Percentiles rank a stretch among this genome's conserved stretches.
Conservation (phyloP, 2,888 invertebrate genomes). For the Pardosa pseudoannulata region DNA sequence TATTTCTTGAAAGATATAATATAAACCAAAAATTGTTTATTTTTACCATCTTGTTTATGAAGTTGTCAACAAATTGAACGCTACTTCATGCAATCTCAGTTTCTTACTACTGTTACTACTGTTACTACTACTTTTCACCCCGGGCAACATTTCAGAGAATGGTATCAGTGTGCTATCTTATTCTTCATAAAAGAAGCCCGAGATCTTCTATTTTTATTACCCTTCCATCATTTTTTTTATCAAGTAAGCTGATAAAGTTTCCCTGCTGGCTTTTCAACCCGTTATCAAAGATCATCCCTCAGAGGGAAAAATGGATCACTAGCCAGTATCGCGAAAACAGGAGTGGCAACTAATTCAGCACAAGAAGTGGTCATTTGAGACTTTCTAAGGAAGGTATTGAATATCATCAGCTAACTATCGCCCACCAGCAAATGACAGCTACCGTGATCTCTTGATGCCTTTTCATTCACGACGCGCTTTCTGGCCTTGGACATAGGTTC, state of each 20-base stretch:
- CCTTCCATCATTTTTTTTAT: background rate
- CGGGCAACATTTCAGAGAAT: too few species aligned
- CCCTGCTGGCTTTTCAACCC: background rate
- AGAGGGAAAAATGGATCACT: background rate
- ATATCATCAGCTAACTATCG: conserved; percentile 1
- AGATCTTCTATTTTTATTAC: background rate
- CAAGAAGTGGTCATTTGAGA: conserved; percentile 7
- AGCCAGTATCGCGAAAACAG: background rate
- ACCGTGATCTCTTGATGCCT: conserved; percentile 38
- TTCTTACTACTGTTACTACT: too few species aligned
- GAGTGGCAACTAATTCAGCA: conserved; percentile 12
- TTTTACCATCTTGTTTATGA: too few species aligned
- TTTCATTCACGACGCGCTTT: conserved; percentile 38
- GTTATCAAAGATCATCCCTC: background rate
- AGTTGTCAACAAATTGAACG: too few species aligned
- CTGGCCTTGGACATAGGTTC: conserved; percentile 48
- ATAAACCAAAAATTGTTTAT: too few species aligned
- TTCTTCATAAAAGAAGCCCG: background rate
- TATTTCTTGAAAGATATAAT: too few species aligned
- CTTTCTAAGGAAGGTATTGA: background rate
- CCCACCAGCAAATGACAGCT: conserved; percentile 21
- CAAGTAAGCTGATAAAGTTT: background rate
- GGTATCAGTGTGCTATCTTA: background rate
- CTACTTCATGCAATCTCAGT: too few species aligned
- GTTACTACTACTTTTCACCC: too few species aligned